Percentiles rank a stretch among this genome's conserved stretches.
Conservation (phyloP, 2,113 vertebrate genomes). For the Atherinomorus stipes region DNA sequence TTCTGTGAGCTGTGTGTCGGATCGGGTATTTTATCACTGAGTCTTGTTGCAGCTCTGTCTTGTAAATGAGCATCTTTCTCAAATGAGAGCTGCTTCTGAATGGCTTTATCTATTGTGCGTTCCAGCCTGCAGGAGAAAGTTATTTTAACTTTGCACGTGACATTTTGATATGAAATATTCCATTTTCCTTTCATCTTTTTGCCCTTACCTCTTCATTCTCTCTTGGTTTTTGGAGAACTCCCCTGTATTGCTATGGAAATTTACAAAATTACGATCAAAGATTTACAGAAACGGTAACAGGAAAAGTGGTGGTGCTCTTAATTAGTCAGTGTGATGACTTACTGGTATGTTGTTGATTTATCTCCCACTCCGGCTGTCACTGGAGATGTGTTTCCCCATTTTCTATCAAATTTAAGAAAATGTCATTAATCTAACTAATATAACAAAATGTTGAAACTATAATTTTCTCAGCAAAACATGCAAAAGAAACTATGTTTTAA, state of each 20-base stretch:
- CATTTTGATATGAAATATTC: neutral
- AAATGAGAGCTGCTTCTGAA: constrained; percentile 24
- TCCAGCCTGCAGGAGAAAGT: constrained; percentile 48
- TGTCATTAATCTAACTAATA: no score
- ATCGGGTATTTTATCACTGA: constrained; percentile 24
- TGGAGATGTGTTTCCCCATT: constrained; percentile 19
- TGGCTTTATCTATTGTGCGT: constrained; percentile 2
- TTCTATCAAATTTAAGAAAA: constrained; percentile 26
- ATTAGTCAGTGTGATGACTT: constrained; percentile 12
- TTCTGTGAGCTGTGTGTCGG: constrained; percentile 1
- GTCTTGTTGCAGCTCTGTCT: constrained; percentile 9
- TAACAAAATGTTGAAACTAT: constrained; percentile 3
- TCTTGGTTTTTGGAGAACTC: constrained; percentile 22
- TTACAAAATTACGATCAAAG: neutral
- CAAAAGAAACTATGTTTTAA: neutral
- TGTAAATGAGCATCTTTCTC: constrained; percentile 27
- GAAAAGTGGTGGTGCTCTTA: neutral
- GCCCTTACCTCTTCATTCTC: constrained; percentile 39
- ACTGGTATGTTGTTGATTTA: constrained; percentile 42
- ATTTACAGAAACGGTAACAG: neutral
- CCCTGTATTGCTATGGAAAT: constrained; percentile 24
- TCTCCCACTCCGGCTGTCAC: constrained; percentile 26
- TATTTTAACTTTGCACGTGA: neutral
- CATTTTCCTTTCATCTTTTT: neutral
- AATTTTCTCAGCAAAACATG: neutral